Percentiles rank a stretch among this genome's conserved stretches.
Conservation (phyloP, 1,140 invertebrate species). For the Metopolophium dirhodum region DNA sequence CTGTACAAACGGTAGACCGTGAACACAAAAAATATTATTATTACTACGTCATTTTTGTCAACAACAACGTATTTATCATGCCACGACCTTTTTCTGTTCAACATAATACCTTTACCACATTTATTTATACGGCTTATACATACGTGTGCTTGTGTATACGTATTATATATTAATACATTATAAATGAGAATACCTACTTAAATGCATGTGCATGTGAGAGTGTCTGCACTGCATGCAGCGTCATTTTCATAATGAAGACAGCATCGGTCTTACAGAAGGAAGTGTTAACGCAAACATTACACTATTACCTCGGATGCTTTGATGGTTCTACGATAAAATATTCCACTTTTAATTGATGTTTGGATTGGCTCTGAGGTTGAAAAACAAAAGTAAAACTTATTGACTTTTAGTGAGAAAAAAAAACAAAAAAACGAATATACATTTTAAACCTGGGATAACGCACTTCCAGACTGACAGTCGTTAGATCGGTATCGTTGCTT, state of each 20-base stretch:
- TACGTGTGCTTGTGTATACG: background rate
- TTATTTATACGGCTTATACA: background rate
- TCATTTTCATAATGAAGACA: background rate
- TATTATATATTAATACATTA: slow-evolving; percentile 7
- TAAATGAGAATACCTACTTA: background rate
- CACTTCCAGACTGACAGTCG: background rate
- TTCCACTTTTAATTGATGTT: slow-evolving; percentile 22
- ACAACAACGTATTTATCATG: slow-evolving; percentile 3
- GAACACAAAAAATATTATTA: background rate
- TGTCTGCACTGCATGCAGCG: background rate
- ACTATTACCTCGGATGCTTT: background rate
- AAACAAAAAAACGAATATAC: background rate
- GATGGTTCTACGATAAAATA: slow-evolving; percentile 31
- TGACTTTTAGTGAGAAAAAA: background rate
- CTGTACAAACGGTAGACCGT: background rate
- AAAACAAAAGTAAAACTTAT: background rate
- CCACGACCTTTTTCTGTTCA: slow-evolving; percentile 23
- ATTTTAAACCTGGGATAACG: background rate
- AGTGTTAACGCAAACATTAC: slow-evolving; percentile 2
- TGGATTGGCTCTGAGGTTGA: background rate
- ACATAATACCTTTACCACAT: slow-evolving; percentile 5
- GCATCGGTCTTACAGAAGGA: background rate
- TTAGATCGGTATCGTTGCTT: background rate
- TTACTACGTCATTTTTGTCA: slow-evolving; percentile 32
- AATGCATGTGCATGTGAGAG: background rate